phyloP scores from a whole-genome alignment of 2,888 invertebrate species.

The Polydrusus cervinus region DNA sequence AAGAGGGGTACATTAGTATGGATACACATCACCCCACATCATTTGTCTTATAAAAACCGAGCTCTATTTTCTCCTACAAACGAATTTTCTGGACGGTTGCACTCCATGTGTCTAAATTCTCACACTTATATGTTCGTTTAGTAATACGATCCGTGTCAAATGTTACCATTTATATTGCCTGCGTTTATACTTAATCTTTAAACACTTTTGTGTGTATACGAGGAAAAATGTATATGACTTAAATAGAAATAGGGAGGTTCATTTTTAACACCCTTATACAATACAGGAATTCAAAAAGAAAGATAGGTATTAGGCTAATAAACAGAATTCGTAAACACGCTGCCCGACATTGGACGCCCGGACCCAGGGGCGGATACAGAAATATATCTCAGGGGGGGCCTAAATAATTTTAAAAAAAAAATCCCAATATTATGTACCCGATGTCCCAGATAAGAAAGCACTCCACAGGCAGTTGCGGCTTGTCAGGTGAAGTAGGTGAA shows the following conservation, averaged over 20 bases:
- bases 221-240: slow-evolving; percentile 16
- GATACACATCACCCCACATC: slow-evolving; percentile 69
- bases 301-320: too few relatives aligned
- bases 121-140: slow-evolving; percentile 63
- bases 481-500: too few relatives aligned
- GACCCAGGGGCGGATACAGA: too few relatives aligned
- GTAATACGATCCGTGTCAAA: slow-evolving; percentile 54
- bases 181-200: slow-evolving; percentile 46
- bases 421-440: too few relatives aligned
- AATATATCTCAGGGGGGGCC: too few relatives aligned
- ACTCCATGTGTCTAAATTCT: slow-evolving; percentile 66
- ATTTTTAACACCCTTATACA: slow-evolving; percentile 9
- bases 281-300: too few relatives aligned
- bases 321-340: too few relatives aligned
- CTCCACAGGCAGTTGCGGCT: too few relatives aligned
- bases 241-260: neutral
- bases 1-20: slow-evolving; percentile 63
- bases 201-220: slow-evolving; percentile 22
- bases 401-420: too few relatives aligned
- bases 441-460: too few relatives aligned
- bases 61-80: slow-evolving; percentile 72
- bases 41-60: slow-evolving; percentile 72
- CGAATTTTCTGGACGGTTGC: slow-evolving; percentile 72
- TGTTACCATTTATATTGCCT: slow-evolving; percentile 54
- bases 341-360: too few relatives aligned